A percentile compares a stretch with the other conserved stretches of the same genome.
These are phyloP conservation scores for Eriosoma lanigerum DNA, from an alignment of 1,140 invertebrate genomes.

Conservation along the genomic window DNA sequence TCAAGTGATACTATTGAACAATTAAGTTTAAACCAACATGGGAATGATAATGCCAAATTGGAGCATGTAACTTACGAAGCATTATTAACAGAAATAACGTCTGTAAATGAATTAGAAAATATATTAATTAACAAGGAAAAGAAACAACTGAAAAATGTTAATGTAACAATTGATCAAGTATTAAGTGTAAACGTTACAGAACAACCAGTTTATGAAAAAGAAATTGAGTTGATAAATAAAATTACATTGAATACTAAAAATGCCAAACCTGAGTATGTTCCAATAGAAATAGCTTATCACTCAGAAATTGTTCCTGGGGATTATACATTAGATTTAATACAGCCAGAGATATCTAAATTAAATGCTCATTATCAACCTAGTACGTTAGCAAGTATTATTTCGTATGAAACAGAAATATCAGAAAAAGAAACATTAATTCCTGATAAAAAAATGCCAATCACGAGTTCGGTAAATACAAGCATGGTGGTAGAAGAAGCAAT, in stretches of 20 bases:
- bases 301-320: constrained; percentile 22
- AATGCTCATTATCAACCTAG: constrained; percentile 5
- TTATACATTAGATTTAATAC: constrained; percentile 12
- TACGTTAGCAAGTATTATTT: constrained; percentile 50
- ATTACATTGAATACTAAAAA: neutral
- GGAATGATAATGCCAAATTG: constrained; percentile 10
- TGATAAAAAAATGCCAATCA: constrained; percentile 54
- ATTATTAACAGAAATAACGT: neutral
- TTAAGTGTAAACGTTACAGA: neutral
- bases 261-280: neutral
- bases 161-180: constrained; percentile 3
- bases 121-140: neutral
- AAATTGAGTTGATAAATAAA: neutral
- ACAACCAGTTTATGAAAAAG: constrained; percentile 28
- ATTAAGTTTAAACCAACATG: constrained; percentile 52
- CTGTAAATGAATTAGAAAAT: constrained; percentile 8
- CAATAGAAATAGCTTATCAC: neutral
- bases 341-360: neutral
- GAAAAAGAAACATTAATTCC: constrained; percentile 58
- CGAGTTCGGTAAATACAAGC: constrained; percentile 57
- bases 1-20: constrained; percentile 53
- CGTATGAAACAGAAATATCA: constrained; percentile 58
- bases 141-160: neutral
- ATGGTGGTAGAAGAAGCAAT: constrained; percentile 55
- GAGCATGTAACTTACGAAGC: constrained; percentile 29